These are phyloP conservation scores for Halcyon chelicuti DNA, from an alignment of 2,797 vertebrate genomes.

Conservation along the genomic window DNA sequence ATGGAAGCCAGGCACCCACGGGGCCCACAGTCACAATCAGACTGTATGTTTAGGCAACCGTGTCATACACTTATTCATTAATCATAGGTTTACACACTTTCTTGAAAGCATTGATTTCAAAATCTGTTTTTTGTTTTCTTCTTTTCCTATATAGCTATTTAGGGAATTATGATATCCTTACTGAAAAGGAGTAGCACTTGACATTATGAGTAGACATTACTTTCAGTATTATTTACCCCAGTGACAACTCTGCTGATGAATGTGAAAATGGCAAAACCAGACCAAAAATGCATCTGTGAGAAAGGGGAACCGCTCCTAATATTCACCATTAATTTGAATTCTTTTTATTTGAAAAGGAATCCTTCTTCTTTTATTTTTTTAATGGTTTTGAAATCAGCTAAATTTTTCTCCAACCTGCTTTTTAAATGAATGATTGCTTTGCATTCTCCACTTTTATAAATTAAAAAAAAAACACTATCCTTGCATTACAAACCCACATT, in stretches of 20 bases:
- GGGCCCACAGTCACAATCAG: not conserved
- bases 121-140: not conserved
- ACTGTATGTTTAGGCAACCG: not conserved
- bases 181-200: not conserved
- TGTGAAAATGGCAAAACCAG: not conserved
- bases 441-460: conserved; percentile 12
- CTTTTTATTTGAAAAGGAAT: not conserved
- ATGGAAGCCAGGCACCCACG: not conserved
- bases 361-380: no score
- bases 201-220: not conserved
- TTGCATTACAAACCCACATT: conserved; percentile 20
- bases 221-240: not conserved
- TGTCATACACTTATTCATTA: not conserved
- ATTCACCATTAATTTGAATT: not conserved
- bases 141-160: not conserved
- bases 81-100: not conserved
- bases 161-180: not conserved
- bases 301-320: not conserved
- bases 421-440: conserved; percentile 33
- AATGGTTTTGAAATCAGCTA: not conserved
- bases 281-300: not conserved
- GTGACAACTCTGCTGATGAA: not conserved
- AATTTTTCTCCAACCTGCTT: not conserved
- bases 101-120: not conserved
- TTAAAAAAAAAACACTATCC: not conserved